Percentiles rank a stretch among this genome's conserved stretches.
Evolutionary conservation across 2,113 vertebrate species (phyloP).

Genomic region (Sebastes schlegelii): DNA sequence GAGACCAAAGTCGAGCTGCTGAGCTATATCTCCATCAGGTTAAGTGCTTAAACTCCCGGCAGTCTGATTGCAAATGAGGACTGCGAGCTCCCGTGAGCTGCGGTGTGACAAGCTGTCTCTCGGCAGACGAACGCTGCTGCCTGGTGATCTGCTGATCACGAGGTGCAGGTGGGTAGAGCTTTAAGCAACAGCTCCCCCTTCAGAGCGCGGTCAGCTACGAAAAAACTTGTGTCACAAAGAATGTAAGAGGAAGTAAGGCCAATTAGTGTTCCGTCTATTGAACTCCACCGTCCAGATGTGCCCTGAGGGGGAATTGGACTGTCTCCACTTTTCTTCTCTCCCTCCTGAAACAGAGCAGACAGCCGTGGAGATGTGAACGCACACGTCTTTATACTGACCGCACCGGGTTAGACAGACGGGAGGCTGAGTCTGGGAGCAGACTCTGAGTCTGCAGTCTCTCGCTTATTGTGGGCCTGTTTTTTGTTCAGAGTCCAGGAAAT

Average conservation of each 20-base stretch:
- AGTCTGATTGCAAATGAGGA: slow-evolving; percentile 65
- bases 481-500: too few relatives aligned
- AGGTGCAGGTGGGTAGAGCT: slow-evolving; percentile 34
- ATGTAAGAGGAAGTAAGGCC: slow-evolving; percentile 39
- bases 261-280: slow-evolving; percentile 43
- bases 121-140: slow-evolving; percentile 35
- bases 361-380: slow-evolving; percentile 31
- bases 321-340: slow-evolving; percentile 31
- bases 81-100: slow-evolving; percentile 45
- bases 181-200: slow-evolving; percentile 72
- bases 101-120: slow-evolving; percentile 52
- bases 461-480: neutral
- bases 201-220: neutral
- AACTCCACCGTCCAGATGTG: slow-evolving; percentile 48
- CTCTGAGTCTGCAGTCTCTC: slow-evolving; percentile 20
- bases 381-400: slow-evolving; percentile 25
- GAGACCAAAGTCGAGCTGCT: slow-evolving; percentile 39
- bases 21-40: slow-evolving; percentile 66
- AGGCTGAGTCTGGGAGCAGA: slow-evolving; percentile 3
- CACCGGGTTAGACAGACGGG: slow-evolving; percentile 3
- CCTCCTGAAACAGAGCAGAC: slow-evolving; percentile 41
- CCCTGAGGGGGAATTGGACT: slow-evolving; percentile 34
- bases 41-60: slow-evolving; percentile 68
- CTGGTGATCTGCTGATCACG: slow-evolving; percentile 28
- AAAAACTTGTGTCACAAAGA: slow-evolving; percentile 23